phyloP scores from a whole-genome alignment of 2,797 vertebrate species.

The Peromyscus aztecus region DNA sequence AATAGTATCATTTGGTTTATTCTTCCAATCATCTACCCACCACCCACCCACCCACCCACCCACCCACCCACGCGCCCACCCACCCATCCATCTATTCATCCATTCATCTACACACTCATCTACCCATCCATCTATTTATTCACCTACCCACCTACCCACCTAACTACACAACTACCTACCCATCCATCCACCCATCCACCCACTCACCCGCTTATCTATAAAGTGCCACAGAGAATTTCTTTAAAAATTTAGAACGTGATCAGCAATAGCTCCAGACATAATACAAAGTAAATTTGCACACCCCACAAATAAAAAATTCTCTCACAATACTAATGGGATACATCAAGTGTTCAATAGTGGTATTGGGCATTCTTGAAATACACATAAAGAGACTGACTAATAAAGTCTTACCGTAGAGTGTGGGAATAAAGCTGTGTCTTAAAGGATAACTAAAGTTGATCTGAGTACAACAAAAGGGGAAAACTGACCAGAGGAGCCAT shows the following conservation, averaged over 20 bases:
- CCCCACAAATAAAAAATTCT: not conserved
- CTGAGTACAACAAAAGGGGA: constrained; percentile 13
- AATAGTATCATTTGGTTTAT: not conserved
- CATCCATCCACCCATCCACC: not conserved
- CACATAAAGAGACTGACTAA: not conserved
- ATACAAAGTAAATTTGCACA: not conserved
- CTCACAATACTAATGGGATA: not conserved
- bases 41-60: not conserved
- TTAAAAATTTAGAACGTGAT: not conserved
- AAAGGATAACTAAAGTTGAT: not conserved
- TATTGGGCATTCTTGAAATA: not conserved
- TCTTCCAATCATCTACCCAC: not conserved
- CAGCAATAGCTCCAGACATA: not conserved
- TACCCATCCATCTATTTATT: not conserved
- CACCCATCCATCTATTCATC: not conserved
- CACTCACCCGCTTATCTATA: not conserved
- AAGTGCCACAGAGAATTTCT: constrained; percentile 2
- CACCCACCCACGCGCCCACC: too few species aligned
- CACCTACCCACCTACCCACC: accelerated
- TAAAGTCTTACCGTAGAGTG: not conserved
- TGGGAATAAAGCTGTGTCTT: not conserved
- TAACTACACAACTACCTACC: not conserved
- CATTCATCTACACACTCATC: not conserved
- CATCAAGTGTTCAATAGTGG: not conserved
- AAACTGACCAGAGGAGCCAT: not conserved